Evolutionary conservation across 2,113 vertebrate genomes (phyloP).

Genomic region (Leptodactylus fuscus): DNA sequence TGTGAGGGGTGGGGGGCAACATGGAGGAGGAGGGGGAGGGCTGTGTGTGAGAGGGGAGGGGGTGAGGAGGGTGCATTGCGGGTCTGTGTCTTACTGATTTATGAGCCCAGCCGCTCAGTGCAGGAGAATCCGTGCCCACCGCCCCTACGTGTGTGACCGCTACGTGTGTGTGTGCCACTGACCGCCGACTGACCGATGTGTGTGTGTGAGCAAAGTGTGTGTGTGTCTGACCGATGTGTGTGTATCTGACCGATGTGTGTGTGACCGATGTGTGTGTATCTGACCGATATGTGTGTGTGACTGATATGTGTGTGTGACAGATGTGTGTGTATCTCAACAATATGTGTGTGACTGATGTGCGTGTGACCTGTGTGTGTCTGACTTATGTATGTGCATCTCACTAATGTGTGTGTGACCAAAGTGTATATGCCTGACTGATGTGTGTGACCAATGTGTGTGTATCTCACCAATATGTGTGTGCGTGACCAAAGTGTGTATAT

Average conservation of each 20-base stretch:
- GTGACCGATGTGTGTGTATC: neutral
- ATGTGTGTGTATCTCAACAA: neutral
- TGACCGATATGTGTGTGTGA: neutral
- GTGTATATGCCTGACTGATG: neutral
- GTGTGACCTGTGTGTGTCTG: neutral
- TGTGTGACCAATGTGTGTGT: neutral
- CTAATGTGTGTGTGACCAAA: neutral
- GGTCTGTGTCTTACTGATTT: constrained; percentile 53
- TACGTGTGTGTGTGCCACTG: neutral
- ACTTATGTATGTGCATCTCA: neutral
- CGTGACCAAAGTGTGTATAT: neutral
- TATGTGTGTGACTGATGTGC: neutral
- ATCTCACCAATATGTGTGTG: neutral
- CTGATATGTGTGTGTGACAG: neutral
- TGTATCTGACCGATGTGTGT: neutral
- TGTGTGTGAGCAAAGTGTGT: neutral
- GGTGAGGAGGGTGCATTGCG: constrained; percentile 52
- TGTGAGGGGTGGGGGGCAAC: neutral
- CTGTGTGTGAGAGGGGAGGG: neutral
- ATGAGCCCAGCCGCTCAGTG: constrained; percentile 21
- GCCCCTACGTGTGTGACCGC: neutral
- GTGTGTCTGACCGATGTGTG: neutral
- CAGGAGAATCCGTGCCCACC: neutral
- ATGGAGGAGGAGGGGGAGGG: constrained; percentile 22
- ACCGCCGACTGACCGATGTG: neutral